These are phyloP conservation scores for Metopolophium dirhodum DNA, from an alignment of 1,140 invertebrate genomes.

Conservation along the genomic window DNA sequence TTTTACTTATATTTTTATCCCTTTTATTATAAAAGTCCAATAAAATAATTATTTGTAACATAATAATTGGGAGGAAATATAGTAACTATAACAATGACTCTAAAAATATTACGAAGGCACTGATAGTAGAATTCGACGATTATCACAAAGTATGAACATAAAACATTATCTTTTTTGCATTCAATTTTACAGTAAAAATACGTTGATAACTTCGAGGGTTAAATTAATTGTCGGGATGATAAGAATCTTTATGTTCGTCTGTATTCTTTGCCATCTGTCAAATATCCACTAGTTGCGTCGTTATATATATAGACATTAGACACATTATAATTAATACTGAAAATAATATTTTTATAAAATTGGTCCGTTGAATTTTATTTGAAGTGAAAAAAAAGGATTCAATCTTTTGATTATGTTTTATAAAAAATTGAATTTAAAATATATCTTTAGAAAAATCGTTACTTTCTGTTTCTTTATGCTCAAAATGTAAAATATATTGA, in stretches of 20 bases:
- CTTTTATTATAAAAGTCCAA: not conserved
- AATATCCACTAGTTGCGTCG: not conserved
- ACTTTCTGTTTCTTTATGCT: not conserved
- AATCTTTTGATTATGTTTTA: not conserved
- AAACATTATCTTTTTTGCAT: not conserved
- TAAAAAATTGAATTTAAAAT: slow-evolving; percentile 9
- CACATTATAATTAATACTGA: not conserved
- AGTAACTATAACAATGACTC: not conserved
- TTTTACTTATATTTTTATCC: too few species aligned
- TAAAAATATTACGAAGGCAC: not conserved
- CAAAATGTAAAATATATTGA: not conserved
- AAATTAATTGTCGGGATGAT: not conserved
- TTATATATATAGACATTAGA: too few species aligned
- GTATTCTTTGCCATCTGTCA: not conserved
- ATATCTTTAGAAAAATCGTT: not conserved
- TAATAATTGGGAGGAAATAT: not conserved
- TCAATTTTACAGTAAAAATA: not conserved
- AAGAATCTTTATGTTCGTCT: not conserved
- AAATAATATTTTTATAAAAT: not conserved
- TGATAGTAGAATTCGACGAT: not conserved
- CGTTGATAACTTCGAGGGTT: not conserved
- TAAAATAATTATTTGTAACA: not conserved
- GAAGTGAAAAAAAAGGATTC: not conserved
- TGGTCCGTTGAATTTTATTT: not conserved
- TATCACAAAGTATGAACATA: not conserved